Conservation (phyloP, 2,888 invertebrate species). For the Ditylenchus weischeri region DNA sequence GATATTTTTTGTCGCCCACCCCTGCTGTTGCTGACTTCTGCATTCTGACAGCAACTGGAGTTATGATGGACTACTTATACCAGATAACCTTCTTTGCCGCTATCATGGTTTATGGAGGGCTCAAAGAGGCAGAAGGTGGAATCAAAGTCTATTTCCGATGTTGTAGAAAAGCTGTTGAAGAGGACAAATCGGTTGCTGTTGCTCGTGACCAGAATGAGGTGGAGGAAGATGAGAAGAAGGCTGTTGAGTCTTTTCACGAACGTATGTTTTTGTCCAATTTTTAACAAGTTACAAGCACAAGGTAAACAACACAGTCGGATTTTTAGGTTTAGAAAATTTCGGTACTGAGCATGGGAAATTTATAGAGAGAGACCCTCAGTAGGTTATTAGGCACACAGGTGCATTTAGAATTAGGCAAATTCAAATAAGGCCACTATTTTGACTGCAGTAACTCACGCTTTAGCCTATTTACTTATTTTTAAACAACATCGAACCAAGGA, state of each 20-base stretch:
- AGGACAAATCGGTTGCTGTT: conserved; percentile 2
- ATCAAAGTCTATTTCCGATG: conserved; percentile 46
- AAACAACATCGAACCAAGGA: no score
- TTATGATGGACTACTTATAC: conserved; percentile 54
- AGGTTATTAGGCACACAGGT: no score
- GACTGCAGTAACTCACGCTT: no score
- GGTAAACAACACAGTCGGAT: no score
- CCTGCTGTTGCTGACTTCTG: conserved; percentile 58
- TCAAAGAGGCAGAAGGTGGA: conserved; percentile 50
- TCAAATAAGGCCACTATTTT: no score
- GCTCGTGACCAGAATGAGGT: conserved; percentile 6
- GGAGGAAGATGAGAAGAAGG: conserved; percentile 13
- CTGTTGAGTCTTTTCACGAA: conserved; percentile 27
- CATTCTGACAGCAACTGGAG: conserved; percentile 54
- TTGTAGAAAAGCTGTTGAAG: conserved; percentile 13
- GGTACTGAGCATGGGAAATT: no score
- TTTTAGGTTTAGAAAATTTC: no score
- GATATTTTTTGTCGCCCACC: conserved; percentile 56
- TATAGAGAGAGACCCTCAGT: no score
- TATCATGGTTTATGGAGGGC: conserved; percentile 54
- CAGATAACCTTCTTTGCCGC: conserved; percentile 58
- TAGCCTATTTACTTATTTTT: no score
- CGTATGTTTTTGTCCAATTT: conserved; percentile 21
- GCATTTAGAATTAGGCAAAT: no score
- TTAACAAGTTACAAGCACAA: conserved; percentile 12